These are phyloP conservation scores for Pholis gunnellus DNA, from an alignment of 2,113 vertebrate species.

Conservation along the genomic window DNA sequence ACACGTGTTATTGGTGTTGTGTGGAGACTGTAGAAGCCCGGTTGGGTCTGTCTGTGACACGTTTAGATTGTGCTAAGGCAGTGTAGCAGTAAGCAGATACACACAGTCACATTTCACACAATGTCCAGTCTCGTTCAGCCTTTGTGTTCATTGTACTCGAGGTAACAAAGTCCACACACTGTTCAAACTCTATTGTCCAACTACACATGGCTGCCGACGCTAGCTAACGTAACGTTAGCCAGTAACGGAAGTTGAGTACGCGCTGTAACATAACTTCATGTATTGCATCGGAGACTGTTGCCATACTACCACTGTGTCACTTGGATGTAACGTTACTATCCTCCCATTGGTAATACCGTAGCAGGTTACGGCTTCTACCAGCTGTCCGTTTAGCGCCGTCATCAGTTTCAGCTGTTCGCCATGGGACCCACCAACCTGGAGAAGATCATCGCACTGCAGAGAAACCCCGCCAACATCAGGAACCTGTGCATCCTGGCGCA, in stretches of 20 bases:
- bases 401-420: neutral
- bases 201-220: too few relatives aligned
- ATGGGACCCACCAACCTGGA: slow-evolving; percentile 88
- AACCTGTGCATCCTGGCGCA: slow-evolving; percentile 97
- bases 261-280: too few relatives aligned
- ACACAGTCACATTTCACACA: too few relatives aligned
- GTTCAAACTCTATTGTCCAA: too few relatives aligned
- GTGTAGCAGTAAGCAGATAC: too few relatives aligned
- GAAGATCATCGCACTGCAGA: slow-evolving; percentile 89
- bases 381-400: neutral
- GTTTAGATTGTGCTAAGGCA: neutral
- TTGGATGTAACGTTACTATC: too few relatives aligned
- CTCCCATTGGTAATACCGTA: neutral
- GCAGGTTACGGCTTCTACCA: neutral
- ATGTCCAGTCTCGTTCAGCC: neutral
- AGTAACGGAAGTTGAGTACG: too few relatives aligned
- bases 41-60: accelerated
- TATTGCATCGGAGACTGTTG: too few relatives aligned
- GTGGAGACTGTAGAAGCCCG: neutral
- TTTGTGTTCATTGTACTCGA: neutral
- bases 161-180: too few relatives aligned
- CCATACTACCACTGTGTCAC: too few relatives aligned
- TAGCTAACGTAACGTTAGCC: too few relatives aligned
- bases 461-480: slow-evolving; percentile 87
- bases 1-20: accelerated